Base-by-base conservation (phyloP, 2,797 vertebrate species). In the Perodicticus potto region DNA sequence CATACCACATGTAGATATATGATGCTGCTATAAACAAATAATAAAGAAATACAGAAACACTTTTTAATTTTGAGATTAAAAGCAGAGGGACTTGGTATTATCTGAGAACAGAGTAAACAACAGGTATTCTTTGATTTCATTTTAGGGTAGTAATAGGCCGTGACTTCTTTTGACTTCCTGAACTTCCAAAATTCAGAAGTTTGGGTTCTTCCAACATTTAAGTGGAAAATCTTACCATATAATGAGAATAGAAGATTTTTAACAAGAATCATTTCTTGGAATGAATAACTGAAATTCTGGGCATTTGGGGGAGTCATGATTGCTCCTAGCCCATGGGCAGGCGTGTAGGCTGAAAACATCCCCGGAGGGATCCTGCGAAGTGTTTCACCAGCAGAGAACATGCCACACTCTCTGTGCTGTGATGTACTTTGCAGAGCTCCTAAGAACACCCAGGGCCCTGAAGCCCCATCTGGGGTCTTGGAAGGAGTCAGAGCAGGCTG, bases 101-200 rank as follows among this genome's bases (percentile, higher is more conserved):
- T 32, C 16, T 53, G 49, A 53, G 49, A 76, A 67, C 40, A 67
- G 19, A 91, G 2, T 89, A 80, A 89, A 77, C 19, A 32, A 49
- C 34, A 85, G 29, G 19, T 29, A 74, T 25, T 32, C 29, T 59
- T 23, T 3, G 80, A 29, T 67, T 85, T 81, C 55, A 72, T 73
- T 95, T 90, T 87, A 82, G 2, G 73, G 37, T 23, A 6, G 4
- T 61, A 76, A 53, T 5, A 83, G 7, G 49, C 22, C 53, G 32
- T 91, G 49, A 72, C 57, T 67, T 69, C 16, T 7, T 86, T 91
- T n/a, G 22, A 80, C n/a, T 29, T 53, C 7, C 6, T 57, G 72
- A 87, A 11, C 14, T 40, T 90, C 32, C 37, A 69, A 74, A 90
- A 77, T 69, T 86, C n/a, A 94, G 80, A 91, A 96, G 85, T 91